Evolutionary conservation across 1,140 invertebrate species (phyloP).

Genomic region (Andrena cerasifolii): DNA sequence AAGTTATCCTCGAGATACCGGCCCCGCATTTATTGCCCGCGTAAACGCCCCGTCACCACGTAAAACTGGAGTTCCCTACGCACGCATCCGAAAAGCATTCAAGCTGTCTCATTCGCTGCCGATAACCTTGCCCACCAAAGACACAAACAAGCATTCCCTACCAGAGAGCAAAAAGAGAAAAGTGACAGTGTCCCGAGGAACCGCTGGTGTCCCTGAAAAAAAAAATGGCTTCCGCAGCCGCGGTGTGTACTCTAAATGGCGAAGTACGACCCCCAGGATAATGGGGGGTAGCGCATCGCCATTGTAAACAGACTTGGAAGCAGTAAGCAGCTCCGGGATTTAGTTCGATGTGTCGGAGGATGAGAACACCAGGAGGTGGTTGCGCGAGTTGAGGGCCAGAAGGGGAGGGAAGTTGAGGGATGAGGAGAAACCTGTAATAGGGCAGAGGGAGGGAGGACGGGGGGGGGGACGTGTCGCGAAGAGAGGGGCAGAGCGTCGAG

Average conservation of each 20-base stretch:
- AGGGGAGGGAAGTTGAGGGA: slow-evolving; percentile 59
- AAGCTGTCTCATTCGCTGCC: no score
- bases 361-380: slow-evolving; percentile 58
- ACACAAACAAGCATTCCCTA: no score
- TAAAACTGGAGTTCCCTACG: no score
- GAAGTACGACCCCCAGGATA: slow-evolving; percentile 73
- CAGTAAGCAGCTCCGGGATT: slow-evolving; percentile 76
- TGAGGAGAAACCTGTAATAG: slow-evolving; percentile 31
- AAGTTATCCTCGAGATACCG: no score
- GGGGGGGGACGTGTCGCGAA: slow-evolving; percentile 60
- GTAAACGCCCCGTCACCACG: no score
- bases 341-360: slow-evolving; percentile 69
- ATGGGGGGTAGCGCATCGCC: slow-evolving; percentile 76
- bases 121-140: no score
- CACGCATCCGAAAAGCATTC: no score
- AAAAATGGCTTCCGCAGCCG: slow-evolving; percentile 36
- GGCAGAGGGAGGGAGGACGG: slow-evolving; percentile 20
- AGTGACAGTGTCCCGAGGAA: no score
- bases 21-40: no score
- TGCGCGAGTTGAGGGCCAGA: no score
- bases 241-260: slow-evolving; percentile 64
- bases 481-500: slow-evolving; percentile 68
- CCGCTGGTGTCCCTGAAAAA: not conserved
- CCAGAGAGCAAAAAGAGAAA: no score
- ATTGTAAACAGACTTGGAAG: slow-evolving; percentile 78